These are phyloP conservation scores for Drosophila seguyi DNA, from an alignment of 1,140 invertebrate genomes.

Conservation along the genomic window DNA sequence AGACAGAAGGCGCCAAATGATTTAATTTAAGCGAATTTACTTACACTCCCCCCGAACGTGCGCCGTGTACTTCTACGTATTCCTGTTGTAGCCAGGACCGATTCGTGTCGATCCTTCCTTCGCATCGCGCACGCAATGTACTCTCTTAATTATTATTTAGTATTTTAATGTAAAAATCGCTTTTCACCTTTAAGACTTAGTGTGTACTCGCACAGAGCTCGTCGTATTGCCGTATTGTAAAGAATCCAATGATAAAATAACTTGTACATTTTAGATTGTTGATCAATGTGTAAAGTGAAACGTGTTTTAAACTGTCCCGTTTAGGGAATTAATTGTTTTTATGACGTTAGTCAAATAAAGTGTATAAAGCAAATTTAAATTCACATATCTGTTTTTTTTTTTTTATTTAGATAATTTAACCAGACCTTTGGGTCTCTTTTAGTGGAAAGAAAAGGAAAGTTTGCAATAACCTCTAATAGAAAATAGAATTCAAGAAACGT, in stretches of 20 bases:
- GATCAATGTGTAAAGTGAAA: constrained; percentile 75
- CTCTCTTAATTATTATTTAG: constrained; percentile 83
- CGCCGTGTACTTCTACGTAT: constrained; percentile 41
- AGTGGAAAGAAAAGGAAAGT: too few relatives aligned
- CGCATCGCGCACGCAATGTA: constrained; percentile 49
- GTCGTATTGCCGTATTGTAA: constrained; percentile 51
- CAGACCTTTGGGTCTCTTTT: background rate
- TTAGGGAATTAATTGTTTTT: constrained; percentile 68
- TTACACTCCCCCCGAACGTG: constrained; percentile 40
- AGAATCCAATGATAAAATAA: constrained; percentile 34
- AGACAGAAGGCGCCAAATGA: constrained; percentile 42
- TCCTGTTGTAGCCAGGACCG: constrained; percentile 33
- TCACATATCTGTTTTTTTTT: background rate
- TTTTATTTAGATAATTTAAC: background rate
- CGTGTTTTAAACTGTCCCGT: constrained; percentile 62
- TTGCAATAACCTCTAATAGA: background rate
- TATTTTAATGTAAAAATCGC: constrained; percentile 60
- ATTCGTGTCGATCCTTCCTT: background rate
- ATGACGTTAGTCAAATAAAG: constrained; percentile 77
- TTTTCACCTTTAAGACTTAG: constrained; percentile 59
- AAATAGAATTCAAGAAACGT: background rate
- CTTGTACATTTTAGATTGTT: constrained; percentile 73
- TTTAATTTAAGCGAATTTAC: constrained; percentile 69
- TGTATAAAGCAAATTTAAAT: constrained; percentile 52
- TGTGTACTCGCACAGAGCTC: constrained; percentile 28